A percentile compares a stretch with the other conserved stretches of the same genome.
Conservation (phyloP, 1,140 invertebrate species). For the Drosophila prosaltans region DNA sequence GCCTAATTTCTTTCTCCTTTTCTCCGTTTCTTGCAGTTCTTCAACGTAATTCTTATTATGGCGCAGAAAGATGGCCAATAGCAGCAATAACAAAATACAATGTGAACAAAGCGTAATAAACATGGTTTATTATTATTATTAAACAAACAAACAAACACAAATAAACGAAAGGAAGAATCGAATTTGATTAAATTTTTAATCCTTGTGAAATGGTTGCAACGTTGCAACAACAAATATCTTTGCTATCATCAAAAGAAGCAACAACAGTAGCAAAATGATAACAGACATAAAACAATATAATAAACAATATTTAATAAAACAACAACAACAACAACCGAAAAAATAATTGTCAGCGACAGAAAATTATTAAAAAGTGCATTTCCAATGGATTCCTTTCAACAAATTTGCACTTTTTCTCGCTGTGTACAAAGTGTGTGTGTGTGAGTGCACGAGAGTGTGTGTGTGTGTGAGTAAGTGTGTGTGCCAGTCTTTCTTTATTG, state of each 20-base stretch:
- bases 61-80: neutral
- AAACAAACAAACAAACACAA: conserved; percentile 10
- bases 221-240: conserved; percentile 33
- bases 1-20: conserved; percentile 26
- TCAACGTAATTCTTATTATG: conserved; percentile 10
- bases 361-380: conserved; percentile 2
- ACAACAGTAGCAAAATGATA: conserved; percentile 13
- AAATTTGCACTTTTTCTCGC: conserved; percentile 15
- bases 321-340: conserved; percentile 32
- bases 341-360: neutral
- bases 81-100: conserved; percentile 21
- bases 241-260: neutral
- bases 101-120: conserved; percentile 40
- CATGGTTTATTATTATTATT: conserved; percentile 30
- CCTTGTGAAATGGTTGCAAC: conserved; percentile 28
- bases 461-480: conserved; percentile 24
- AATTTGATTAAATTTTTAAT: neutral
- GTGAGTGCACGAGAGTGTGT: neutral
- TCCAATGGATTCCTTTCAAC: conserved; percentile 6
- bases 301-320: conserved; percentile 27
- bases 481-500: conserved; percentile 45
- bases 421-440: conserved; percentile 22
- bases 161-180: neutral
- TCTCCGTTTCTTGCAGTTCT: conserved; percentile 14
- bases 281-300: conserved; percentile 32